Base-by-base conservation (phyloP, 1,140 invertebrate genomes). In the Cephus cinctus region DNA sequence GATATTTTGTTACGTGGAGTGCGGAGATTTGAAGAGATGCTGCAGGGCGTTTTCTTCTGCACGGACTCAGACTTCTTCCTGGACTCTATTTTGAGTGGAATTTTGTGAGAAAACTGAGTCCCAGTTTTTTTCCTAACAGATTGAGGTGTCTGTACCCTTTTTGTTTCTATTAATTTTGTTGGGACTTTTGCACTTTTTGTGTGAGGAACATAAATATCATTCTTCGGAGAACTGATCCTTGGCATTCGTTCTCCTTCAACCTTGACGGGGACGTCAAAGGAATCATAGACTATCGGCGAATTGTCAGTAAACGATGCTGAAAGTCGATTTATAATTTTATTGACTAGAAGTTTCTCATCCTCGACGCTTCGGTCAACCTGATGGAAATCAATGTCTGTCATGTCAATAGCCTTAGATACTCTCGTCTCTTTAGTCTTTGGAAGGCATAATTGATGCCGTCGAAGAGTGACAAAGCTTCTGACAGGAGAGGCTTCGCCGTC, bases 261-360 rank as follows among this genome's bases (percentile, higher is more conserved):
- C n/a, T n/a, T n/a, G n/a, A n/a, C n/a, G n/a, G n/a, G n/a, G n/a
- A n/a, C n/a, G n/a, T n/a, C n/a, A n/a, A n/a, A n/a, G n/a, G n/a
- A n/a, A n/a, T n/a, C n/a, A n/a, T n/a, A n/a, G n/a, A n/a, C n/a
- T n/a, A 41, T 25, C 3, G 30, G 3, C 11, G 9, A 32, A 14
- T 62, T 47, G 21, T 46, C 63, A 12, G 51, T 50, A 25, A 63
- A 41, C 5, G 63, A 54, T 14, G 38, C 55, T 0, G 67, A 67
- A n/a, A 69, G 52, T 35, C 61, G 44, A 45, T 47, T 56, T 48
- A 68, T 67, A 40, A 69, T 63, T 52, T 63, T 21, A 52, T 54
- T 59, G 8, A 68, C 40, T 12, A 68, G 36, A 42, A 40, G 31
- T 18, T 56, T 59, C 31, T 69, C 60, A 21, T 61, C 53, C 30